Conservation (phyloP, 2,113 vertebrate genomes). For the Sigmodon hispidus region DNA sequence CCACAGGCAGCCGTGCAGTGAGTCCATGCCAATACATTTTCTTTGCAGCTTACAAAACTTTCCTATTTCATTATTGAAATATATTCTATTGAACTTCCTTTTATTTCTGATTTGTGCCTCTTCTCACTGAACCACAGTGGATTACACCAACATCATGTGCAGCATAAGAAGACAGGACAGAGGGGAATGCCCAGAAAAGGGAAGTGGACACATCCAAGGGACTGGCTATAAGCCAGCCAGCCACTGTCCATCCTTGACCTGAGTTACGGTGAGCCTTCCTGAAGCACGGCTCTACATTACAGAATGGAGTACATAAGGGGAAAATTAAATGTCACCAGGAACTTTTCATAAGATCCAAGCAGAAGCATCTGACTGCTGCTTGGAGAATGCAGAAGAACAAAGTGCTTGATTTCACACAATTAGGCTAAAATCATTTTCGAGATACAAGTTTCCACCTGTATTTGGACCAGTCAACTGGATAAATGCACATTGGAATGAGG, state of each 20-base stretch:
- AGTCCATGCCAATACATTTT: not conserved
- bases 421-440: conserved; percentile 5
- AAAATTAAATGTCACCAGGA: not conserved
- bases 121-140: not conserved
- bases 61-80: not conserved
- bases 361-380: not conserved
- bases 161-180: not conserved
- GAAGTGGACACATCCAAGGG: not conserved
- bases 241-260: not conserved
- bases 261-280: not conserved
- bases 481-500: conserved; percentile 61
- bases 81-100: not conserved
- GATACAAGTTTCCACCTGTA: conserved; percentile 31
- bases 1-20: not conserved
- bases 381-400: not conserved
- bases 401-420: not conserved
- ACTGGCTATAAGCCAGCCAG: not conserved
- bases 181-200: not conserved
- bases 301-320: not conserved
- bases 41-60: not conserved
- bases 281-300: not conserved
- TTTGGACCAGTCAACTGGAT: not conserved
- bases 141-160: not conserved
- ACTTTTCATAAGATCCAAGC: not conserved
- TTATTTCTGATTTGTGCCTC: not conserved